Evolutionary conservation across 2,888 invertebrate genomes (phyloP), one percentile per base, ranked within the genome.

Genomic region (Polymixis flavicincta): DNA sequence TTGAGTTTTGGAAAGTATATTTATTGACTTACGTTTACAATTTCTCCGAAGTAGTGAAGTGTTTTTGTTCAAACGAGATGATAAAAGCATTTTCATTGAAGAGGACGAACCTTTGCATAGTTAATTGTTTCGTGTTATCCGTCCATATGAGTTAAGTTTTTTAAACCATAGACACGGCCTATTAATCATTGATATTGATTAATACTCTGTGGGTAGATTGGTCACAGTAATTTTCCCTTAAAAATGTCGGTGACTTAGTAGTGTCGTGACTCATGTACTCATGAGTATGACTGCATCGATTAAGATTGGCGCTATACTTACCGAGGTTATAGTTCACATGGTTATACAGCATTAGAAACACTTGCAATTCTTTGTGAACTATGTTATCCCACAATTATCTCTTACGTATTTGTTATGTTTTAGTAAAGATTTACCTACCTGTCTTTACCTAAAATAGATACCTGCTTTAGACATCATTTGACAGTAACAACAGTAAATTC

Each of bases 181-280:
- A 57, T 81, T 76, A 81, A 55, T 81, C 76, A 74, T 76, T 74
- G 45, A 28, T 55, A 74, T 55, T 76, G 61, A 55, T 74, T 61
- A 55, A 72, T 42, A 6, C 54, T 63, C 13, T 11, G 11, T 61
- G 28, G 54, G 14, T 28, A 48, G 60, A 50, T 80, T 50, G 42
- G 81, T 81, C 76, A 81, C 42, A 63, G 48, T 32, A 28, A 25
- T 74, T 81, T 81, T 25, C 28, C 32, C 22, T 25, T 28, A 42
- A 75, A 80, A 52, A 55, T 6, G 11, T 25, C 14, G 14, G 54
- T 61, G 60, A 48, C 52, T 52, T 71, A 48, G 37, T 42, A 48
- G 61, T 80, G 54, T 50, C 42, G 74, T 76, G 74, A 80, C 48
- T 81, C 81, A 81, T 61, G 37, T 28, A 19, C 25, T 59, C 57